phyloP scores from a whole-genome alignment of 2,888 invertebrate species.

The Panopea generosa region DNA sequence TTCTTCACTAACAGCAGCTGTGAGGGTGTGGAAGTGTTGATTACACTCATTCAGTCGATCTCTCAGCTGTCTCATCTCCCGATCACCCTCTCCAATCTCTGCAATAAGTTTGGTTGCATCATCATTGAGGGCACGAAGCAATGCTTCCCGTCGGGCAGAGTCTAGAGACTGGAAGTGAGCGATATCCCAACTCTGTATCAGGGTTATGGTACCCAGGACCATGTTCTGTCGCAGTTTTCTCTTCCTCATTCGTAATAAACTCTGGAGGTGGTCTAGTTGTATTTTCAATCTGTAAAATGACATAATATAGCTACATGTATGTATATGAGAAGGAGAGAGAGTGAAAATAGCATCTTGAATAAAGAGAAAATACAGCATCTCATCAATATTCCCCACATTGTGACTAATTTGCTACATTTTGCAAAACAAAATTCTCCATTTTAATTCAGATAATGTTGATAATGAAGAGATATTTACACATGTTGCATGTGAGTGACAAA shows the following conservation, averaged over 20 bases:
- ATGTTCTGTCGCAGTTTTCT: conserved; percentile 97
- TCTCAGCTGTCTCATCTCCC: conserved; percentile 91
- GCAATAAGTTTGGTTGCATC: conserved; percentile 97
- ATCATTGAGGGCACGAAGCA: conserved; percentile 94
- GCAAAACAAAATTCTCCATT: no score
- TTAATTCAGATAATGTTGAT: no score
- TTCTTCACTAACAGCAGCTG: conserved; percentile 89
- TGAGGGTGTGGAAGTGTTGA: conserved; percentile 96
- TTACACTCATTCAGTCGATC: conserved; percentile 98
- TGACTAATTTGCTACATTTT: no score
- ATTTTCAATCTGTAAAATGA: conserved; percentile 70
- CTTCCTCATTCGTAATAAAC: conserved; percentile 98
- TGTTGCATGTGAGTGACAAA: no score
- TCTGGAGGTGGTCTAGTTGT: conserved; percentile 94
- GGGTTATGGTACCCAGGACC: conserved; percentile 96
- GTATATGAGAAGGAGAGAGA: no score
- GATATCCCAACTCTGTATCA: conserved; percentile 94
- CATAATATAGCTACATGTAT: not conserved
- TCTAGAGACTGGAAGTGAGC: conserved; percentile 97
- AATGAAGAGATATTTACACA: no score
- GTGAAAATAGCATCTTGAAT: not conserved
- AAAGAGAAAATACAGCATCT: not conserved
- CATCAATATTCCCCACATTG: not conserved
- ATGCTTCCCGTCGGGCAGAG: conserved; percentile 97
- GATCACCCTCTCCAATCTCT: conserved; percentile 93